Conservation (phyloP, 2,797 vertebrate species). For the Capromys pilorides region DNA sequence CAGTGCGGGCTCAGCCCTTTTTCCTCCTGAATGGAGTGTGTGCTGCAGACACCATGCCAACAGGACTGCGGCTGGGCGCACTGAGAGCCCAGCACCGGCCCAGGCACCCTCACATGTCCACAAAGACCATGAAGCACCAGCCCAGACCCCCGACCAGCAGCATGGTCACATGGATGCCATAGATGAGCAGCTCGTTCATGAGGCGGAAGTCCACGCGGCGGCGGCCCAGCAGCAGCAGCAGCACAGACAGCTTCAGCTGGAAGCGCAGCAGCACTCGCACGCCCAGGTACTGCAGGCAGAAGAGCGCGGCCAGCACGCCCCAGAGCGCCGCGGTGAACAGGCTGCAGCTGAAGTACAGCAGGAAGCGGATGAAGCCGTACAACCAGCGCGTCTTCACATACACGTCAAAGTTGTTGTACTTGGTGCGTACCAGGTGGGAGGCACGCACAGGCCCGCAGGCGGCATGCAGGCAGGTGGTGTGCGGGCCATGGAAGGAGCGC, state of each 20-base stretch:
- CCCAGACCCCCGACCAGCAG: constrained; percentile 97
- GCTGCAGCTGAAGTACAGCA: constrained; percentile 98
- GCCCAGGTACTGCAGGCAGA: constrained; percentile 95
- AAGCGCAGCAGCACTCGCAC: constrained; percentile 94
- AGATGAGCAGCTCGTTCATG: constrained; percentile 96
- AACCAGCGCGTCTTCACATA: constrained; percentile 92
- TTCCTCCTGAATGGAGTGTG: neutral
- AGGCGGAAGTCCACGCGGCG: constrained; percentile 94
- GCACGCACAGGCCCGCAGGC: constrained; percentile 93
- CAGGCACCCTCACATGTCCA: constrained; percentile 92
- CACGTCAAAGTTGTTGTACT: constrained; percentile 98
- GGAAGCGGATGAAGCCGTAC: constrained; percentile 96
- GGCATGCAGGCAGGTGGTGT: constrained; percentile 97
- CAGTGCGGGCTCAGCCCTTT: constrained; percentile 19
- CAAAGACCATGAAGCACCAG: constrained; percentile 99
- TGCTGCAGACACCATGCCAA: neutral
- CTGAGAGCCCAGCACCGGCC: constrained; percentile 1
- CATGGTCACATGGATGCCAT: constrained; percentile 97
- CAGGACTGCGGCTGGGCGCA: neutral
- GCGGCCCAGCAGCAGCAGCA: constrained; percentile 94
- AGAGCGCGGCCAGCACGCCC: constrained; percentile 94
- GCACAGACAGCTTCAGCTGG: constrained; percentile 97
- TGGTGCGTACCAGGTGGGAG: constrained; percentile 94
- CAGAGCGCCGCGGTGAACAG: constrained; percentile 97
- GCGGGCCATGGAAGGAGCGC: constrained; percentile 98